Evolutionary conservation across 2,888 invertebrate species (phyloP).

Genomic region (Pheosia gnoma): DNA sequence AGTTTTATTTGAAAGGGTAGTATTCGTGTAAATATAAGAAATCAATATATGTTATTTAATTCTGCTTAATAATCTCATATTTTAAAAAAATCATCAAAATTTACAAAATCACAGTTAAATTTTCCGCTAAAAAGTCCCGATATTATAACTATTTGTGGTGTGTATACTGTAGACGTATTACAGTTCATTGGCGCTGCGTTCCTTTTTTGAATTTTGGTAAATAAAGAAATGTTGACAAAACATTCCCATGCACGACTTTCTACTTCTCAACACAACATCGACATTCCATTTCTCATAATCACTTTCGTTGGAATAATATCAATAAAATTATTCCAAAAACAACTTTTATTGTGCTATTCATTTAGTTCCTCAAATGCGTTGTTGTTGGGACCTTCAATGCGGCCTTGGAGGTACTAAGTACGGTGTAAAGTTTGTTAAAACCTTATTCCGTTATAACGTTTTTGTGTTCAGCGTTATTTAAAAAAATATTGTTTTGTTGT

Average conservation of each 20-base stretch:
- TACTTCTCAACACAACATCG: neutral
- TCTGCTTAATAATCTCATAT: too few relatives aligned
- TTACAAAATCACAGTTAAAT: too few relatives aligned
- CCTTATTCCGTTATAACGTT: constrained; percentile 18
- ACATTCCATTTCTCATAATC: neutral
- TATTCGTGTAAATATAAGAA: too few relatives aligned
- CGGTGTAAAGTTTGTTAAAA: constrained; percentile 11
- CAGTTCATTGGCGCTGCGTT: too few relatives aligned
- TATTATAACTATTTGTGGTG: too few relatives aligned
- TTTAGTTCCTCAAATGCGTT: constrained; percentile 2
- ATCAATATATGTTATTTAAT: too few relatives aligned
- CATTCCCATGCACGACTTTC: constrained; percentile 2
- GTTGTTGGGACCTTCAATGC: constrained; percentile 8
- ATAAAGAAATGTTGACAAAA: neutral
- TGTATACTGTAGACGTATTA: too few relatives aligned
- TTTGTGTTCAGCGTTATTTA: neutral
- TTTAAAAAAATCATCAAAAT: too few relatives aligned
- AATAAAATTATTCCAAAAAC: constrained; percentile 21
- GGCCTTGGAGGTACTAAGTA: constrained; percentile 17
- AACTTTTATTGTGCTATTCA: neutral
- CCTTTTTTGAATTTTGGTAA: too few relatives aligned
- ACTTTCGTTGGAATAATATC: constrained; percentile 20
- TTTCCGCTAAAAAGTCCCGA: too few relatives aligned
- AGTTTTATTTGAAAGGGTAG: too few relatives aligned
- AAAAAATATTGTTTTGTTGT: neutral